Base-by-base conservation (phyloP, 2,797 vertebrate species). In the Fratercula arctica region DNA sequence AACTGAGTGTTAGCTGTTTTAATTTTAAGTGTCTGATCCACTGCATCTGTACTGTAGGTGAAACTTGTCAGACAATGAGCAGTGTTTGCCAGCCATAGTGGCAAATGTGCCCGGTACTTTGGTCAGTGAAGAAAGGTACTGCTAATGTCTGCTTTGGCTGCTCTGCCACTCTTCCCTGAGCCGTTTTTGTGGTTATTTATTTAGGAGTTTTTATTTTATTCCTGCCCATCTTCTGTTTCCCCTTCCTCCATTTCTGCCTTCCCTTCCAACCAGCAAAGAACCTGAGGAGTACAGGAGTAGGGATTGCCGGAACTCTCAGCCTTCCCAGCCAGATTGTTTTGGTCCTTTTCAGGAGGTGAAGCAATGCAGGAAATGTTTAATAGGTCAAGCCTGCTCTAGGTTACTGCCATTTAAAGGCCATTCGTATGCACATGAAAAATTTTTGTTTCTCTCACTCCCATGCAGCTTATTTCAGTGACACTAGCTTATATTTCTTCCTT, bases 11-110 rank as follows among this genome's bases (percentile, higher is more conserved):
- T 90, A 29, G 46, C 43, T 17, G n/a, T 77, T 77, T 90, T 70
- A 37, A 80, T 82, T 93, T 96, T 90, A 78, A 87, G 67, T 85
- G 81, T 74, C 57, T 63, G 69, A 85, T 96, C 77, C 63, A 37
- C 72, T 88, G 73, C n/a, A 46, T 67, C 37, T 61, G 21, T 54
- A 20, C 51, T 15, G 9, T 45, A 61, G 54, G 54, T 45, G 17
- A 35, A 61, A 39, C n/a, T 63, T 23, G 3, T 18, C 68, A 85
- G 72, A 83, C 56, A 31, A 12, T 18, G 28, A 81, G 25, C 59
- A 28, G 15, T 60, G 41, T 92, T 94, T 90, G 66, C 66, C 33
- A 76, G 3, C 16, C 39, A 63, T 48, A 33, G 51, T 28, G 67
- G 41, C n/a, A 61, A 19, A 45, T 1, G 1, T 2, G 0, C 29